These are phyloP conservation scores for Myotis myotis DNA, from an alignment of 2,797 vertebrate species.

Conservation along the genomic window DNA sequence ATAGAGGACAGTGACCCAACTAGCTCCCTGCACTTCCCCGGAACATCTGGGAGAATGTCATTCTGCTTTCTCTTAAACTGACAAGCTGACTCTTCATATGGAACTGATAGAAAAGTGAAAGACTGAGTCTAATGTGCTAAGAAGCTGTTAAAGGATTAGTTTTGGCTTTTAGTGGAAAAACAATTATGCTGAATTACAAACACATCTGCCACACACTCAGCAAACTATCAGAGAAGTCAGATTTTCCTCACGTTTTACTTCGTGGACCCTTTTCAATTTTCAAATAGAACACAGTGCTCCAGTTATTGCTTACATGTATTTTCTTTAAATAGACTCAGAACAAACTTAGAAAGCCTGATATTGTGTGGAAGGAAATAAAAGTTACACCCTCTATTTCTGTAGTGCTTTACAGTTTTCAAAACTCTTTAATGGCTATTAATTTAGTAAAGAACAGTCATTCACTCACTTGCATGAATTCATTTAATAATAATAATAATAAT, in stretches of 20 bases:
- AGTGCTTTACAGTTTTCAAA: background rate
- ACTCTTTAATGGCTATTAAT: background rate
- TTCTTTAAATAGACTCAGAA: constrained; percentile 55
- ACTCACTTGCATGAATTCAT: background rate
- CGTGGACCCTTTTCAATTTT: constrained; percentile 52
- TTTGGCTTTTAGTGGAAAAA: constrained; percentile 63
- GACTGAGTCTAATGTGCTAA: constrained; percentile 45
- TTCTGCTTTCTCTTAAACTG: constrained; percentile 22
- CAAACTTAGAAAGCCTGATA: constrained; percentile 14
- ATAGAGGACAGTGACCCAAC: background rate
- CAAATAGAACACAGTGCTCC: constrained; percentile 35
- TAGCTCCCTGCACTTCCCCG: background rate
- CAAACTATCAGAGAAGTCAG: constrained; percentile 59
- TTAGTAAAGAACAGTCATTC: background rate
- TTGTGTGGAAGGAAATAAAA: constrained; percentile 35
- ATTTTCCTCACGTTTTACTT: constrained; percentile 44
- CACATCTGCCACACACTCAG: constrained; percentile 62
- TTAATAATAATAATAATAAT: background rate
- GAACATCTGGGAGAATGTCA: constrained; percentile 27
- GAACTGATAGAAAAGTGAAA: constrained; percentile 55
- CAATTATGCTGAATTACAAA: constrained; percentile 63
- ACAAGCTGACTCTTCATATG: constrained; percentile 47
- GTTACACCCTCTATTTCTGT: background rate
- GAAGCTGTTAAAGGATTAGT: constrained; percentile 67
- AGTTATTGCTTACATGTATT: constrained; percentile 40